Conservation (phyloP, 2,113 vertebrate genomes). For the Triplophysa tibetana region DNA sequence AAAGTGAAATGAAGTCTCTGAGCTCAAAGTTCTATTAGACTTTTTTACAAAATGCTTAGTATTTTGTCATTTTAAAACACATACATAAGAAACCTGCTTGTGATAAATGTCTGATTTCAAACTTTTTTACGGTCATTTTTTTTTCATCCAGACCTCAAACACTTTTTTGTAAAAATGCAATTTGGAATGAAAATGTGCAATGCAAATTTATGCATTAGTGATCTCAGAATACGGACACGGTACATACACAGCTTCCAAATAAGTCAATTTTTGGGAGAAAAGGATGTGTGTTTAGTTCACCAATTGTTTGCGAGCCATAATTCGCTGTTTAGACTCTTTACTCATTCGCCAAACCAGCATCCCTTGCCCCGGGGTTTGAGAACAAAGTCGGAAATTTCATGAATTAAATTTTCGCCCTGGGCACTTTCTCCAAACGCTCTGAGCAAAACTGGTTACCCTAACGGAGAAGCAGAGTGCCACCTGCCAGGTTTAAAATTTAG, state of each 20-base stretch:
- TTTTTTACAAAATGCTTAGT: background rate
- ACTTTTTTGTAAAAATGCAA: too few relatives aligned
- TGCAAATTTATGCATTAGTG: too few relatives aligned
- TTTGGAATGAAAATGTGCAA: too few relatives aligned
- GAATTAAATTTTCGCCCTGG: conserved; percentile 53
- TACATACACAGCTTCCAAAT: background rate
- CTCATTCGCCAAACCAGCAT: background rate
- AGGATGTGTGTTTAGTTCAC: background rate
- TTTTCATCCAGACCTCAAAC: too few relatives aligned
- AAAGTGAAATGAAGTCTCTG: background rate
- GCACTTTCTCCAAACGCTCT: conserved; percentile 55
- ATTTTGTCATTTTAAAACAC: background rate
- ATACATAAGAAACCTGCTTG: too few relatives aligned
- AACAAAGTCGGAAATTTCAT: conserved; percentile 43
- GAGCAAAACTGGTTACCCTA: conserved; percentile 53
- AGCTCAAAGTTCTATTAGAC: background rate
- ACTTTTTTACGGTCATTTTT: too few relatives aligned
- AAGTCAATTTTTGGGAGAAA: background rate
- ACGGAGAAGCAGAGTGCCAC: conserved; percentile 26
- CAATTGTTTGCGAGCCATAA: conserved; percentile 16
- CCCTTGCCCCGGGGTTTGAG: conserved; percentile 26
- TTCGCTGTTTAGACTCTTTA: conserved; percentile 22
- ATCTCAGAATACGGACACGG: too few relatives aligned
- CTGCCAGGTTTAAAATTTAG: conserved; percentile 12
- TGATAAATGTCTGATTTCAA: too few relatives aligned